These are phyloP conservation scores for Lepidonotus clava DNA, from an alignment of 2,888 invertebrate species.

Conservation along the genomic window DNA sequence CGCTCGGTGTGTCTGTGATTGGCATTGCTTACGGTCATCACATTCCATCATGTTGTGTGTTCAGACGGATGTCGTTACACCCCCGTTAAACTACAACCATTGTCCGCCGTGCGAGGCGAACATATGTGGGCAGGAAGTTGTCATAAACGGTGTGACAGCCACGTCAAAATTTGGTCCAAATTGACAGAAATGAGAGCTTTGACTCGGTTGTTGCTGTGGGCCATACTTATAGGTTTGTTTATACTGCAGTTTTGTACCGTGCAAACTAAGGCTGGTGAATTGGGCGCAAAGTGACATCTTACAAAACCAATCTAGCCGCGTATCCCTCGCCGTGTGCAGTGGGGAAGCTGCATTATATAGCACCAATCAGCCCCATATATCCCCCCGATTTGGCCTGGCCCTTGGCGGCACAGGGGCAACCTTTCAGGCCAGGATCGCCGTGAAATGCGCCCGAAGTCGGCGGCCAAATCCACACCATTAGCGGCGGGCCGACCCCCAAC, in stretches of 20 bases:
- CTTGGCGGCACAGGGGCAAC: no score
- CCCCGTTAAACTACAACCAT: neutral
- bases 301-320: neutral
- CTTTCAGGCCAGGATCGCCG: no score
- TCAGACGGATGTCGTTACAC: neutral
- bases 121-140: neutral
- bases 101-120: neutral
- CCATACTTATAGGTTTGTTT: no score
- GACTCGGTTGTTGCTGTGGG: no score
- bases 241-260: no score
- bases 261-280: no score
- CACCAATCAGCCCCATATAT: neutral
- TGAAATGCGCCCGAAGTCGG: neutral
- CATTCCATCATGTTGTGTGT: slow-evolving; percentile 15
- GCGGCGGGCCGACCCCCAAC: neutral
- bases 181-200: no score
- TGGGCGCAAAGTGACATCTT: neutral
- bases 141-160: no score
- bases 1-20: slow-evolving; percentile 9
- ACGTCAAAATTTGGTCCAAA: no score
- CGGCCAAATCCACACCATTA: slow-evolving; percentile 39
- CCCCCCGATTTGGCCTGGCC: no score
- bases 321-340: neutral
- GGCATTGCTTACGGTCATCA: neutral
- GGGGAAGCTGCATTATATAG: neutral